Evolutionary conservation across 1,140 invertebrate genomes (phyloP), one percentile per base, ranked within the genome.

Genomic region (Psix sp.): DNA sequence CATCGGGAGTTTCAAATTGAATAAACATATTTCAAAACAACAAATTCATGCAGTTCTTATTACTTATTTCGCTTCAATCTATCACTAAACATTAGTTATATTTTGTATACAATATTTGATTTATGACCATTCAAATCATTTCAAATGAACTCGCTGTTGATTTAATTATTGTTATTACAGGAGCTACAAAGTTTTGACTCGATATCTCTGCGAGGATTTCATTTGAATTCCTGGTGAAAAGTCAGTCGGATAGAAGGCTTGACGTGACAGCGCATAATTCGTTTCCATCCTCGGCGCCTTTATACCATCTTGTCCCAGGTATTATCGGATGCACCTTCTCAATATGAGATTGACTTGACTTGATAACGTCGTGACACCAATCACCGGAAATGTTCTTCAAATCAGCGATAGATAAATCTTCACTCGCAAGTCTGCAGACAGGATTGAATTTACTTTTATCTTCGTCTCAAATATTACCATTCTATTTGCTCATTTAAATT

Each of bases 1-100:
- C 74, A 71, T 65, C 56, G 78, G 72, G 49, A 79, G 52, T 76
- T 79, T 77, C 54, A 79, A 79, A 76, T 43, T 74, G 70, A 81
- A 80, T 80, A 82, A 82, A 80, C 80, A 70, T 80, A 76, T 68
- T 77, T 81, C 72, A 45, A 78, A 80, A 80, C 45, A 67, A 74
- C 62, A 62, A 48, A 73, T 45, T 59, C 5, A 36, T 20, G 7
- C 31, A 56, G 52, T 67, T 56, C 2, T 60, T 16, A 48, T 62
- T 60, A 2, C 38, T 60, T 17, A 38, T 26, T 48, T 36, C 14
- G n/a, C n/a, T 33, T 33, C 29, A 33, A 10, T 33, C 9, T 29
- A 7, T 29, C 7, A n/a, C 26, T 29, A 10, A 29, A 1, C 2
- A 3, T n/a, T 24, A 10, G 7, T 10, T 10, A 29, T 7, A 7